These are phyloP conservation scores for Muricea muricata DNA, from an alignment of 92 coral and sea anemone genomes.

Conservation along the genomic window DNA sequence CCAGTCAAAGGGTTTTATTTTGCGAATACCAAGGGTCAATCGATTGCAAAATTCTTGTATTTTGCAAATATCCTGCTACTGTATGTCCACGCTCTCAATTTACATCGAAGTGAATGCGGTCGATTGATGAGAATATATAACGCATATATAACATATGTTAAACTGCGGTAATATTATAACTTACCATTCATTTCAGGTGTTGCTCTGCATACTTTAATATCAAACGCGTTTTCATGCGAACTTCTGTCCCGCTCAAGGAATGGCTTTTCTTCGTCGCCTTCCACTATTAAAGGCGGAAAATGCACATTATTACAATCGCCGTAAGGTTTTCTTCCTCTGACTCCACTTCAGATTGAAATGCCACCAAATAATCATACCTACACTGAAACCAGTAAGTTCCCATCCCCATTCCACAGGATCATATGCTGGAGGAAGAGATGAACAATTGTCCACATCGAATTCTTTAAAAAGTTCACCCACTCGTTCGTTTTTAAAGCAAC, in stretches of 20 bases:
- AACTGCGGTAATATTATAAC: neutral
- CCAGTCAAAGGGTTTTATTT: too few relatives aligned
- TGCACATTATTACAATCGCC: neutral
- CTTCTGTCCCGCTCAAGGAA: neutral
- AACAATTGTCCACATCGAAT: neutral
- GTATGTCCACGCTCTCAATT: too few relatives aligned
- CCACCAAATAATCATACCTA: neutral
- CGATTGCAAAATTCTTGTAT: too few relatives aligned
- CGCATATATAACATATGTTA: too few relatives aligned
- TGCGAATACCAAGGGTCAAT: too few relatives aligned
- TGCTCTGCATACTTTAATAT: neutral
- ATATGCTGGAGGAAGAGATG: neutral
- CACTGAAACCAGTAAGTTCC: neutral
- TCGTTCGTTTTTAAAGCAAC: neutral
- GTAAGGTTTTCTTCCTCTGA: too few relatives aligned
- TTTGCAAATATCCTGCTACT: too few relatives aligned
- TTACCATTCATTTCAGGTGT: neutral
- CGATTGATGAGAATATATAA: too few relatives aligned
- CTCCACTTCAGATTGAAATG: too few relatives aligned
- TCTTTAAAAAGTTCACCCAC: neutral
- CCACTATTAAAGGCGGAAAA: neutral
- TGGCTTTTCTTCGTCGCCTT: neutral
- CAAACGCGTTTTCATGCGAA: neutral
- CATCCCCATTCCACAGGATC: neutral
- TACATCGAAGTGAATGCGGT: too few relatives aligned